phyloP scores from a whole-genome alignment of 1,140 invertebrate species.

The Drosophila burlai region DNA sequence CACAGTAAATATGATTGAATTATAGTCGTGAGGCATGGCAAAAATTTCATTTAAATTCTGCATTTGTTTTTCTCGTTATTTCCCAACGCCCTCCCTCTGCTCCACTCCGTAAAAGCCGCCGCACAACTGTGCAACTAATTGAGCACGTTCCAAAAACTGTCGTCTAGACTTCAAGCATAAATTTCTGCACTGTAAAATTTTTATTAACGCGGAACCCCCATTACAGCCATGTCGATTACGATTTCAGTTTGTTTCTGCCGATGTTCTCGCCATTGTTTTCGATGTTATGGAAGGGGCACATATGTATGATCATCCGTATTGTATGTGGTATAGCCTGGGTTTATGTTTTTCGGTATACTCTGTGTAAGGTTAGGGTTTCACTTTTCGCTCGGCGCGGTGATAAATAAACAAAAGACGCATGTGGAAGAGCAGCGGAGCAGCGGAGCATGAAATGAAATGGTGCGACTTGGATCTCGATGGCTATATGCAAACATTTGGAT shows the following conservation, averaged over 20 bases:
- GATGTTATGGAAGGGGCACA: constrained; percentile 1
- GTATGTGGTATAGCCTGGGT: constrained; percentile 33
- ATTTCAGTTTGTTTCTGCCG: constrained; percentile 24
- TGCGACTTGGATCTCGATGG: constrained; percentile 41
- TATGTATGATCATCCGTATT: constrained; percentile 8
- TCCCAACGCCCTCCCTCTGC: not conserved
- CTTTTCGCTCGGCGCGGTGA: constrained; percentile 31
- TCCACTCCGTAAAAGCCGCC: not conserved
- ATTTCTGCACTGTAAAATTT: constrained; percentile 77
- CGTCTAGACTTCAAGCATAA: constrained; percentile 81
- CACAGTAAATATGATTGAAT: constrained; percentile 59
- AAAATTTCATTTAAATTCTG: constrained; percentile 56
- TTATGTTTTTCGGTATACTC: constrained; percentile 4
- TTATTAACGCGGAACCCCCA: constrained; percentile 72
- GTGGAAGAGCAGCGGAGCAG: constrained; percentile 36
- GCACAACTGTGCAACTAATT: constrained; percentile 59
- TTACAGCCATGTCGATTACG: constrained; percentile 56
- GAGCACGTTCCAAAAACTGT: constrained; percentile 80
- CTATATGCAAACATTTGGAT: constrained; percentile 26
- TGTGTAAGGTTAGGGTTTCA: constrained; percentile 66
- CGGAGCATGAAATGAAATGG: constrained; percentile 63
- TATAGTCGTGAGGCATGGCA: constrained; percentile 42
- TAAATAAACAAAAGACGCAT: constrained; percentile 48
- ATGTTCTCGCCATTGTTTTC: constrained; percentile 24
- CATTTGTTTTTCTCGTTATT: constrained; percentile 41